phyloP scores from a whole-genome alignment of 2,888 invertebrate genomes.

The Eulithis prunata region DNA sequence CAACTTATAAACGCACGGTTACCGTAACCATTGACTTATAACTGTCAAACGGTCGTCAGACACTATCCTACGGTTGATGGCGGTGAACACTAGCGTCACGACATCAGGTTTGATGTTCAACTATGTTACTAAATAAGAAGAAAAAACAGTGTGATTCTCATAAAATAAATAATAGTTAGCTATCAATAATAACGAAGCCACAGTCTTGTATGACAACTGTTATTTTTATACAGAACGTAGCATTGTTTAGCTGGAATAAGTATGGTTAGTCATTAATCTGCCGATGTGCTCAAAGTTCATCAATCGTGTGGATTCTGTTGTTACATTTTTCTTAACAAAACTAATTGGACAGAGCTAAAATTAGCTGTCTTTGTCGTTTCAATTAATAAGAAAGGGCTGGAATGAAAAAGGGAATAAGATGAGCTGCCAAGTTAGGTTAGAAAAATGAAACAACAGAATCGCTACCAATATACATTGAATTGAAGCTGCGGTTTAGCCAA shows the following conservation, averaged over 20 bases:
- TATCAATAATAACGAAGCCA: slow-evolving; percentile 11
- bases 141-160: slow-evolving; percentile 1
- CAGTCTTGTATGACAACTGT: slow-evolving; percentile 22
- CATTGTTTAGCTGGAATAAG: slow-evolving; percentile 7
- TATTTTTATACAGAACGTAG: slow-evolving; percentile 25
- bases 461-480: no score
- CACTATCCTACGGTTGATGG: no score
- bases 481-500: neutral
- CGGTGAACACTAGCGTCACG: no score
- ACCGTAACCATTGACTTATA: neutral
- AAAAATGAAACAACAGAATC: no score
- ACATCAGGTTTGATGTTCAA: neutral
- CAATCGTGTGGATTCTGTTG: neutral
- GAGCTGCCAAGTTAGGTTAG: no score
- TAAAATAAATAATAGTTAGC: neutral
- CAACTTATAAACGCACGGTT: neutral
- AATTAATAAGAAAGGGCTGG: no score
- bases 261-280: slow-evolving; percentile 8
- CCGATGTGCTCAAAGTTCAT: neutral
- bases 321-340: no score
- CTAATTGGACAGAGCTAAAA: no score
- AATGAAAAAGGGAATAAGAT: no score
- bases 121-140: neutral
- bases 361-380: no score
- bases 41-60: neutral